These are phyloP conservation scores for Haemorhous mexicanus DNA, from an alignment of 2,113 vertebrate genomes.

Conservation along the genomic window DNA sequence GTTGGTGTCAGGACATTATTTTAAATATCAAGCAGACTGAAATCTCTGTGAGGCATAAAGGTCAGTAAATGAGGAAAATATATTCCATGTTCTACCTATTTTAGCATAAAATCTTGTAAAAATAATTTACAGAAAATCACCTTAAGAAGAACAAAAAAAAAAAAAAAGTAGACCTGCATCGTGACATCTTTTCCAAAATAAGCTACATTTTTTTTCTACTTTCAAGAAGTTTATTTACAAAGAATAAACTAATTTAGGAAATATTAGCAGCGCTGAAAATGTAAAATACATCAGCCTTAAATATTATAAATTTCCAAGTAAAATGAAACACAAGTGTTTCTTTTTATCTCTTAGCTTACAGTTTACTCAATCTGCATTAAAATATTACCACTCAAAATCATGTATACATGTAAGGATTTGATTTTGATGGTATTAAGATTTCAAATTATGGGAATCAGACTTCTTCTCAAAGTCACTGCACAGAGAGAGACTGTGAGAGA, in stretches of 20 bases:
- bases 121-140: not conserved
- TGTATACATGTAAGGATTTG: not conserved
- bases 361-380: not conserved
- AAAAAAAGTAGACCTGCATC: not conserved
- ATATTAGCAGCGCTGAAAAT: not conserved
- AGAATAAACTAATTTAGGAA: not conserved
- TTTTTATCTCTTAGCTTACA: not conserved
- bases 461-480: not conserved
- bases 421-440: not conserved
- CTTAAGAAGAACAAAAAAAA: not conserved
- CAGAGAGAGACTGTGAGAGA: not conserved
- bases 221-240: not conserved
- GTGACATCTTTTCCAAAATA: not conserved
- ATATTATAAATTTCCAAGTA: not conserved
- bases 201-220: not conserved
- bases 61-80: not conserved
- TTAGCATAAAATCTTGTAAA: not conserved
- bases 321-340: not conserved
- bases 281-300: not conserved
- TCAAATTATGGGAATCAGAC: not conserved
- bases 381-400: not conserved
- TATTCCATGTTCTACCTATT: not conserved
- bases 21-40: constrained; percentile 44
- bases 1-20: constrained; percentile 28
- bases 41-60: not conserved